Evolutionary conservation across 2,113 vertebrate species (phyloP).

Genomic region (Origma solitaria): DNA sequence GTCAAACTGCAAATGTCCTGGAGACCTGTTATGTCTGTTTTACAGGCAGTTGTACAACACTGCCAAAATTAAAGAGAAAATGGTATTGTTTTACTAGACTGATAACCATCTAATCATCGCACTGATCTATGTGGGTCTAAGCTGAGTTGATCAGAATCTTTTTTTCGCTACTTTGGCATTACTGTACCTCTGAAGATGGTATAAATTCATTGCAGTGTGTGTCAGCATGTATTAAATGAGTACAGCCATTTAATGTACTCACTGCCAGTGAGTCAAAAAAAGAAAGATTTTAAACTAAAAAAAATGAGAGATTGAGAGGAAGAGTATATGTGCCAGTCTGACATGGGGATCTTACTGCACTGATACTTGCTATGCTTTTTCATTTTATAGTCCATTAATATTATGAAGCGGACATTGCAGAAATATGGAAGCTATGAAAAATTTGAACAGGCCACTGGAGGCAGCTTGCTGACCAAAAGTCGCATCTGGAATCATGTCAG

Average conservation of each 20-base stretch:
- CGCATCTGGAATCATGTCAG: conserved; percentile 86
- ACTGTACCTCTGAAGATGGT: background rate
- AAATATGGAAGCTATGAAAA: conserved; percentile 90
- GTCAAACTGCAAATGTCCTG: background rate
- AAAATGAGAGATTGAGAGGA: background rate
- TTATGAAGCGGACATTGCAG: conserved; percentile 85
- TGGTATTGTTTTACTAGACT: background rate
- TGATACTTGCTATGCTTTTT: background rate
- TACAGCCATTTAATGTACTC: background rate
- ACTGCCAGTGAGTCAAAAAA: background rate
- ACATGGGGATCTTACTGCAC: background rate
- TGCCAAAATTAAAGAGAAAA: background rate
- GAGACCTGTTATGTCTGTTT: background rate
- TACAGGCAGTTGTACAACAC: background rate
- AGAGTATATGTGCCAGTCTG: background rate
- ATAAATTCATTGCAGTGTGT: background rate
- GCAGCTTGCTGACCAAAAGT: conserved; percentile 82
- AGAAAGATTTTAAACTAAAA: background rate
- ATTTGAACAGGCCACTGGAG: conserved; percentile 89
- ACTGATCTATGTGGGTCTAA: background rate
- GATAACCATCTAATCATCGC: background rate
- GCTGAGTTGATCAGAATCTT: background rate
- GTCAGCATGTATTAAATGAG: background rate
- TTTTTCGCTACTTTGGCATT: background rate
- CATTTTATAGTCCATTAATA: conserved; percentile 80